Evolutionary conservation across 1,140 invertebrate species (phyloP).

Genomic region (Ceratina japonica): DNA sequence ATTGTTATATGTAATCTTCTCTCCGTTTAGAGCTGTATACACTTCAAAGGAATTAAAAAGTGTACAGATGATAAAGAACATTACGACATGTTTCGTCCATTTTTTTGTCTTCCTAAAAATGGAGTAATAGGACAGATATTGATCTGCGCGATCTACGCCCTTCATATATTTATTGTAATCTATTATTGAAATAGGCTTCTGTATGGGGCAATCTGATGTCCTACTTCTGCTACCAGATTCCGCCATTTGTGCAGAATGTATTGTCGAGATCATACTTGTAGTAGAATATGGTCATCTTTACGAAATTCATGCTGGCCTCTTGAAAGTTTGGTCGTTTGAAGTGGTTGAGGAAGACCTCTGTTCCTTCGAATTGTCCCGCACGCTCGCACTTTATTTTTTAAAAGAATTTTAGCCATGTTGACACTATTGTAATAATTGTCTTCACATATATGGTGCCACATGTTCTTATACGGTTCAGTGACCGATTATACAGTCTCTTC

Average conservation of each 20-base stretch:
- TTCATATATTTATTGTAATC: not conserved
- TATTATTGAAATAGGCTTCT: not conserved
- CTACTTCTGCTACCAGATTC: not conserved
- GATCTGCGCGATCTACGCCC: not conserved
- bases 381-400: no score
- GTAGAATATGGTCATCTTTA: not conserved
- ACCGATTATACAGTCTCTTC: not conserved
- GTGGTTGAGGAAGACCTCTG: no score
- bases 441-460: not conserved
- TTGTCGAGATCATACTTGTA: not conserved
- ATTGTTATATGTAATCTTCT: constrained; percentile 41
- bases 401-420: not conserved
- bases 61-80: not conserved
- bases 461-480: not conserved
- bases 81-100: not conserved
- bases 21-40: constrained; percentile 18
- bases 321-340: no score
- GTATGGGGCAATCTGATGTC: not conserved
- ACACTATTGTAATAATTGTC: not conserved
- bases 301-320: no score
- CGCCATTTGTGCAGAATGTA: not conserved
- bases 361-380: no score
- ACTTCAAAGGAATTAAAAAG: not conserved
- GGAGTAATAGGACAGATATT: not conserved
- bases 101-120: not conserved